Evolutionary conservation across 2,797 vertebrate genomes (phyloP).

Genomic region (Rhinophrynus dorsalis): DNA sequence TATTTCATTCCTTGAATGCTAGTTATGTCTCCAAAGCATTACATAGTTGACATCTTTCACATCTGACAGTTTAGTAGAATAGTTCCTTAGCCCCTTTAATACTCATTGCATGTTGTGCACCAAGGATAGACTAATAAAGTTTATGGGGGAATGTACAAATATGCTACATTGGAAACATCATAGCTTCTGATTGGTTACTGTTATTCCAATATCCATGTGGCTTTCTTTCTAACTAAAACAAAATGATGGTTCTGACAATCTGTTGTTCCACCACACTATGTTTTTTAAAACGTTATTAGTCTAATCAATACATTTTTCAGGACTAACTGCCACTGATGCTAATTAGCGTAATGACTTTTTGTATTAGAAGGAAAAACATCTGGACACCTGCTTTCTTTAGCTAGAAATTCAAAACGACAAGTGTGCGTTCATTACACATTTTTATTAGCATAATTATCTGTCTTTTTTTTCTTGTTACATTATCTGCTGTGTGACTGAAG

Average conservation of each 20-base stretch:
- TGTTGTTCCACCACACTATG: constrained; percentile 18
- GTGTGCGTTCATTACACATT: constrained; percentile 37
- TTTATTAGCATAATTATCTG: constrained; percentile 46
- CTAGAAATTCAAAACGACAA: constrained; percentile 41
- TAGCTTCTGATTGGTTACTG: too few species aligned
- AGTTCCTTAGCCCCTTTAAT: too few species aligned
- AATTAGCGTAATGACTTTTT: constrained; percentile 42
- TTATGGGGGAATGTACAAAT: too few species aligned
- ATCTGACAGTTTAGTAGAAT: too few species aligned
- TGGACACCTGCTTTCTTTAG: constrained; percentile 43
- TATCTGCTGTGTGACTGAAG: constrained; percentile 34
- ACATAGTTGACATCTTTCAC: too few species aligned
- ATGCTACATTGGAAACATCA: too few species aligned
- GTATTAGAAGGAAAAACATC: constrained; percentile 33
- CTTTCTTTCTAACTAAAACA: not conserved
- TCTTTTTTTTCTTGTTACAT: constrained; percentile 31
- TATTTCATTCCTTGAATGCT: too few species aligned
- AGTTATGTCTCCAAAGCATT: too few species aligned
- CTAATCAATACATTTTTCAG: constrained; percentile 49
- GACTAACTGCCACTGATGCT: constrained; percentile 27
- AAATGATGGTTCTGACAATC: constrained; percentile 7
- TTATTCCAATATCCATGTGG: too few species aligned
- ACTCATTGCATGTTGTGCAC: too few species aligned
- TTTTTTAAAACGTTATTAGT: constrained; percentile 38
- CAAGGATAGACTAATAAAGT: too few species aligned